These are phyloP conservation scores for Ailuropoda melanoleuca DNA, from an alignment of 2,113 vertebrate species.

Conservation along the genomic window DNA sequence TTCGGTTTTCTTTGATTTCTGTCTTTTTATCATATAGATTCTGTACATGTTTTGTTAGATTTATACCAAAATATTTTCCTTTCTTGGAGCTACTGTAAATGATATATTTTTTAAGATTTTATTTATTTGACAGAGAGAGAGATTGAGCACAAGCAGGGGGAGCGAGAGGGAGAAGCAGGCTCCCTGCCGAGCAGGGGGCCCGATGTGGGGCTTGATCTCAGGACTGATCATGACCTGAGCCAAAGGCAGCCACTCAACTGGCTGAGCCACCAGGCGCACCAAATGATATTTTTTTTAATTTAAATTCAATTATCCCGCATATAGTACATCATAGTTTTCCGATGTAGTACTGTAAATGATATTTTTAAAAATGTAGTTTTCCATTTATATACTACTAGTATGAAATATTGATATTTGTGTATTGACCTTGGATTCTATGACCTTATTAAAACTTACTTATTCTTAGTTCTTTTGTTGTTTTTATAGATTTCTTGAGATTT, in stretches of 20 bases:
- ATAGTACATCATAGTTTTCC: no score
- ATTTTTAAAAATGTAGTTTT: neutral
- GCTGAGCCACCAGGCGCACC: no score
- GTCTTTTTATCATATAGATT: neutral
- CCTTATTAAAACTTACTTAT: neutral
- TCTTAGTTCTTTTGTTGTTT: neutral
- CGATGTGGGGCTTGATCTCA: no score
- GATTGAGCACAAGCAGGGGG: no score
- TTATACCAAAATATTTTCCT: neutral
- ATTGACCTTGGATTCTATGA: neutral
- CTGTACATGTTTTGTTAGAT: neutral
- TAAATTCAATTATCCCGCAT: no score
- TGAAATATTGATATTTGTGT: neutral
- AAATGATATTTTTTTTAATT: neutral
- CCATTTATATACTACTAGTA: neutral
- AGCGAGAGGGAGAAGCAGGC: no score
- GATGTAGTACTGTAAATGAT: neutral
- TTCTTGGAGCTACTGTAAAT: neutral
- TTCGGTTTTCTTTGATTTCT: neutral
- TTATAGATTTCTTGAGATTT: neutral
- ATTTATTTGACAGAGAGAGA: no score
- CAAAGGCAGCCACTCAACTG: no score
- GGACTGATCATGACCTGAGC: no score
- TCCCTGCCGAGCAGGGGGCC: no score
- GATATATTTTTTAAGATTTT: neutral